Conservation (phyloP, 2,888 invertebrate species). For the Apotomis capreana region DNA sequence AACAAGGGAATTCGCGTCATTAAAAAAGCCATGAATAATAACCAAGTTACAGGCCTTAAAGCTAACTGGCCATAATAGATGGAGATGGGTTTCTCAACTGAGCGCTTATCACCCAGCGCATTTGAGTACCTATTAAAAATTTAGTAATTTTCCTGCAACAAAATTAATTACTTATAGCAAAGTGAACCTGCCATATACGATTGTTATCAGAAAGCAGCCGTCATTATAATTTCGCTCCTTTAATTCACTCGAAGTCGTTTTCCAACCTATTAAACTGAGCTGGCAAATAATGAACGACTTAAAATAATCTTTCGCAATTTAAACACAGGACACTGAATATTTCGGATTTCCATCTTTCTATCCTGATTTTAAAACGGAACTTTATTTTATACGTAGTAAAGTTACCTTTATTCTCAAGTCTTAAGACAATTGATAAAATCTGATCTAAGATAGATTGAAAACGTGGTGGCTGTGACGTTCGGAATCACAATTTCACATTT, state of each 20-base stretch:
- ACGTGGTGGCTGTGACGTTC: background rate
- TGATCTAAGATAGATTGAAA: background rate
- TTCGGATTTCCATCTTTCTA: background rate
- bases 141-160: no score
- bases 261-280: background rate
- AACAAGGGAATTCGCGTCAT: no score
- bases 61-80: no score
- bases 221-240: constrained; percentile 1
- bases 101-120: no score
- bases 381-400: background rate
- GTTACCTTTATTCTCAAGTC: background rate
- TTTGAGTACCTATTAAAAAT: no score
- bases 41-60: no score
- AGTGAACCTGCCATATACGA: background rate
- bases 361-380: background rate
- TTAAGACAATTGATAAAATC: background rate
- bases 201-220: background rate
- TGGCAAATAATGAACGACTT: constrained; percentile 1
- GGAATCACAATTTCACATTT: constrained; percentile 1
- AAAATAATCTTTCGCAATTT: constrained; percentile 7
- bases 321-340: background rate
- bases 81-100: no score
- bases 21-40: no score
- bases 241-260: no score
- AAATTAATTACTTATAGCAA: background rate